Evolutionary conservation across 2,113 vertebrate genomes (phyloP), one percentile per base, ranked within the genome.

Genomic region (Ptychochromis oligacanthus): DNA sequence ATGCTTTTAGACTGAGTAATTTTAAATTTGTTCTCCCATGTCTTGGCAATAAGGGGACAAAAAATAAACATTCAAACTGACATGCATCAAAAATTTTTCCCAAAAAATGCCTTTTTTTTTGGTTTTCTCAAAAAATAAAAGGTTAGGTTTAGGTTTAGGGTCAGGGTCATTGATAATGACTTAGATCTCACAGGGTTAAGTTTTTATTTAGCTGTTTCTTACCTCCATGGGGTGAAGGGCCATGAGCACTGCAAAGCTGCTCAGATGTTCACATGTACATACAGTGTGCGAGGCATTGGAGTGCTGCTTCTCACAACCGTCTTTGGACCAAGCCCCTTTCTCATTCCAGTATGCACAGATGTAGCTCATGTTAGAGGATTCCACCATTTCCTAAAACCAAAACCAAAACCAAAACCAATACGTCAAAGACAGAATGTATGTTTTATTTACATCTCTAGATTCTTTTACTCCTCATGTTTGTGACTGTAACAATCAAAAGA

Each of bases 241-340:
- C 97, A 98, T 96, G 20, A 98, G 95, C 0, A 98, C 91, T 0
- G 97, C 97, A 1, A 98, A 98, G 93, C 97, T 98, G 92, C 96
- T 98, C 72, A 98, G 93, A 89, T 98, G 97, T 2, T 10, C 13
- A 81, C 97, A 97, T n/a, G 13, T 56, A 83, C 97, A 98, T 26
- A 81, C 67, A 2, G 94, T 95, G 60, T 93, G 92, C 11, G 75
- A 76, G n/a, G 18, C 55, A 7, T 94, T 95, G 17, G 90, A 92
- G 18, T 36, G 2, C 12, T 79, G 22, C 56, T 18, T 87, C 20
- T 2, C 1, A 81, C 97, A 97, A 52, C 97, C 97, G 0, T 78
- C 31, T 12, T 80, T 92, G 46, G 96, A 95, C 97, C 97, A 98
- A 61, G 11, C 67, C 6, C 93, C 94, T 0, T 24, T 62, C 11